A percentile compares a stretch with the other conserved stretches of the same genome.
phyloP scores from a whole-genome alignment of 2,797 vertebrate species.

The Brachymystax lenok region DNA sequence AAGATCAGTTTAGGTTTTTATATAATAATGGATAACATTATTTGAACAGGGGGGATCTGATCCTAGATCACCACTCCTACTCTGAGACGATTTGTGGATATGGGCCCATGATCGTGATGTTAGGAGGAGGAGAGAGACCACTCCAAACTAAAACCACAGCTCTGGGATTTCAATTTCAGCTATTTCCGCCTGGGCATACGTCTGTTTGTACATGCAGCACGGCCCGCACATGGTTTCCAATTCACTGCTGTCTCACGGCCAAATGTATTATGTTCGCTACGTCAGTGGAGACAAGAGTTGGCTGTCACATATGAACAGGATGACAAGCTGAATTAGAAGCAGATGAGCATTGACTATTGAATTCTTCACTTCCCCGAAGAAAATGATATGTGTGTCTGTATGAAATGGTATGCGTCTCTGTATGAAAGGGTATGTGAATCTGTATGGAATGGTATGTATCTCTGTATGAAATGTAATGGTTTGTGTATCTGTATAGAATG shows the following conservation, averaged over 20 bases:
- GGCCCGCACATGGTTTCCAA: slow-evolving; percentile 55
- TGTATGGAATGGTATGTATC: too few species aligned
- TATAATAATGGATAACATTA: too few species aligned
- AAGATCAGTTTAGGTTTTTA: too few species aligned
- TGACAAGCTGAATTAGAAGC: slow-evolving; percentile 23
- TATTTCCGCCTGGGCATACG: slow-evolving; percentile 55
- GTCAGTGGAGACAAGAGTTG: too few species aligned
- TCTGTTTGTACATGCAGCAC: slow-evolving; percentile 53
- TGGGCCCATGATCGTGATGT: slow-evolving; percentile 18
- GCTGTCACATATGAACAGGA: slow-evolving; percentile 38
- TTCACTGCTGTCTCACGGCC: slow-evolving; percentile 45
- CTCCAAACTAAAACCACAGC: slow-evolving; percentile 35
- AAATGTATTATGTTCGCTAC: background rate
- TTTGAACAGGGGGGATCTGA: too few species aligned
- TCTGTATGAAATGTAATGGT: too few species aligned
- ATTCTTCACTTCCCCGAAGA: background rate
- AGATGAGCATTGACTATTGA: background rate
- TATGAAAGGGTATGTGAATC: too few species aligned
- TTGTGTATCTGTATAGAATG: too few species aligned
- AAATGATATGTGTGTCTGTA: too few species aligned
- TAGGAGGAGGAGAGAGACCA: slow-evolving; percentile 35
- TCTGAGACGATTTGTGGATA: too few species aligned
- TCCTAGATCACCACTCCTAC: too few species aligned
- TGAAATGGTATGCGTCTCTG: too few species aligned
- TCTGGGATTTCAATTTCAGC: slow-evolving; percentile 62